Base-by-base conservation (phyloP, 2,797 vertebrate species). In the Phalanger gymnotis region DNA sequence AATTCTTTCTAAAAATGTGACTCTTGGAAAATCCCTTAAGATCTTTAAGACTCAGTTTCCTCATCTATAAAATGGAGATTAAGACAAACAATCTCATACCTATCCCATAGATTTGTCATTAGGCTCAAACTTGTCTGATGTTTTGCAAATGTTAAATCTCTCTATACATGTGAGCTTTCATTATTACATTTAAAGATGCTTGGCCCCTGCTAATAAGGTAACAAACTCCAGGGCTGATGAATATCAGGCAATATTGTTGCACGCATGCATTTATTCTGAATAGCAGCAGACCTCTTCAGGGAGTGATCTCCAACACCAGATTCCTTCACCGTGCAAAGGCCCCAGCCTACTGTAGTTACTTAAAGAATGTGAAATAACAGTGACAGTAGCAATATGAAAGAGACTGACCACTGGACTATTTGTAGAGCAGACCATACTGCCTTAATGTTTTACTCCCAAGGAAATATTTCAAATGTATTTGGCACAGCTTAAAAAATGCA, bases 401-500 rank as follows among this genome's bases (percentile, higher is more conserved):
- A 25, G 34, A 61, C 54, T 16, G 34, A 92, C 91, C 61, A 25
- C 13, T 53, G 40, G 91, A 87, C 92, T 92, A 61, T 94, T 93
- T 95, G 96, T 87, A 96, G 55, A 95, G 31, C 16, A 31, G 96
- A 92, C 22, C 31, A 4, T 54, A 40, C 53, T n/a, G n/a, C 10
- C 94, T 96, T 89, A 52, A 94, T 92, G 89, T 96, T 97, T 97
- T 81, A 89, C 90, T 98, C 96, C 91, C 96, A 97, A 97, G 51
- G 55, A 95, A 90, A 95, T 95, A 96, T 96, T 92, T 91, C 2
- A 27, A 97, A 61, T 81, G 57, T 28, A 96, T 57, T 95, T 66
- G 95, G 96, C 53, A 98, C 81, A 95, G 92, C 96, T 97, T 97
- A 56, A 53, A 96, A 98, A 96, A 52, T n/a, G n/a, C n/a, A n/a